Base-by-base conservation (phyloP, 1,140 invertebrate genomes). In the Drosophila melanica region DNA sequence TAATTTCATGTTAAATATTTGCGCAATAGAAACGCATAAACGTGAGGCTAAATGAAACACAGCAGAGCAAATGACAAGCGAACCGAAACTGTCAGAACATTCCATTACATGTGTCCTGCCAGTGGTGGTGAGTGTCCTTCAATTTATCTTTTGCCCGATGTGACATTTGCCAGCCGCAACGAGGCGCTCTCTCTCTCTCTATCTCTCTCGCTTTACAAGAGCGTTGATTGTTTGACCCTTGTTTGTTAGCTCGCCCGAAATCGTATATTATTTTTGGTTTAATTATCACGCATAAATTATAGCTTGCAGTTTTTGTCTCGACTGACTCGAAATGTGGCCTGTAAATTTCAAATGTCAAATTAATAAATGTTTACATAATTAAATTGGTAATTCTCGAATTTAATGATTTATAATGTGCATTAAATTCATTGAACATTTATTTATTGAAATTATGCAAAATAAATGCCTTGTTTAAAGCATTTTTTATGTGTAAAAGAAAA, bases 1-100 rank as follows among this genome's bases (percentile, higher is more conserved):
- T 77, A 64, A 75, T 69, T 69, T 69, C 67, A 60, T 62, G 67
- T 75, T 71, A 66, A 70, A 78, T 71, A 78, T 78, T 78, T 75
- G 73, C 27, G 60, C 72, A 62, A 77, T 74, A 37, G 48, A 68
- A 73, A 50, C 14, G 39, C 68, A 68, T 75, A 63, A 62, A 35
- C 33, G 33, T 35, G 33, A 10, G 33, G 9, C 9, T 35, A 35
- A 10, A 47, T 63, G 66, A 63, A 69, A 59, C 39, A 35, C 57
- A 16, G 60, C 37, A 11, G n/a, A n/a, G n/a, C 23, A 45, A 57
- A 16, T 64, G 68, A 57, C 63, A 67, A 54, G 30, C 48, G 35
- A 58, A 53, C 23, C 41, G 48, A 67, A 77, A 63, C 45, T 39
- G 41, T 47, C 23, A 63, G 12, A 59, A 47, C 58, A 63, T 58